These are phyloP conservation scores for Enteromius afrohamiltoni DNA, from an alignment of 2,797 vertebrate species.

Conservation along the genomic window DNA sequence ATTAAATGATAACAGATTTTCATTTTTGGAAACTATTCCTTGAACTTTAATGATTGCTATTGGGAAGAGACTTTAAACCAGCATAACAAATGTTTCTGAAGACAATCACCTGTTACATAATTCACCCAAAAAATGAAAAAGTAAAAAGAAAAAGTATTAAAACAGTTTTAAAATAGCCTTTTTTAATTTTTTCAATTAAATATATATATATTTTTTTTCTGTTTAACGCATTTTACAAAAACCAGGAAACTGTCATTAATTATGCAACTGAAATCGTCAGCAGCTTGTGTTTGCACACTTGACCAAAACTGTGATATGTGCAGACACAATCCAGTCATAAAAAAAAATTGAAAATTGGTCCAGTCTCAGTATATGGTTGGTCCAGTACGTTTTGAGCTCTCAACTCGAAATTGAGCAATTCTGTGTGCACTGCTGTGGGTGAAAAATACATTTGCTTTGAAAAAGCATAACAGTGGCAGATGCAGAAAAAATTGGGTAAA, in stretches of 20 bases:
- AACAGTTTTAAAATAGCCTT: neutral
- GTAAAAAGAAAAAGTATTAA: neutral
- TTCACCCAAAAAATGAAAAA: neutral
- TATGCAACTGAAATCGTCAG: neutral
- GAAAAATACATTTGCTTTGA: conserved; percentile 50
- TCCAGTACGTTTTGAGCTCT: conserved; percentile 65
- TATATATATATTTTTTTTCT: no score
- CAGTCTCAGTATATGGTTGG: conserved; percentile 5
- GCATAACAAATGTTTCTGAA: no score
- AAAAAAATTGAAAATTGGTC: neutral
- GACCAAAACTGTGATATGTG: neutral
- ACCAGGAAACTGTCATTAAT: neutral
- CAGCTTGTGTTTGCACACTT: neutral
- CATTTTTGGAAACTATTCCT: no score
- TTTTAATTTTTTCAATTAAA: no score
- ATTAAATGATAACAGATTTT: no score
- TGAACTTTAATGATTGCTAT: no score
- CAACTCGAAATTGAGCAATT: conserved; percentile 63
- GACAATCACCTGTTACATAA: no score
- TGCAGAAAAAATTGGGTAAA: neutral
- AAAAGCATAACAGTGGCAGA: neutral
- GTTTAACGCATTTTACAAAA: no score
- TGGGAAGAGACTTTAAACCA: no score
- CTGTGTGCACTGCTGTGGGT: conserved; percentile 47
- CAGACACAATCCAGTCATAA: neutral